Evolutionary conservation across 2,888 invertebrate species (phyloP), one percentile per base, ranked within the genome.

Genomic region (Xylota sylvarum): DNA sequence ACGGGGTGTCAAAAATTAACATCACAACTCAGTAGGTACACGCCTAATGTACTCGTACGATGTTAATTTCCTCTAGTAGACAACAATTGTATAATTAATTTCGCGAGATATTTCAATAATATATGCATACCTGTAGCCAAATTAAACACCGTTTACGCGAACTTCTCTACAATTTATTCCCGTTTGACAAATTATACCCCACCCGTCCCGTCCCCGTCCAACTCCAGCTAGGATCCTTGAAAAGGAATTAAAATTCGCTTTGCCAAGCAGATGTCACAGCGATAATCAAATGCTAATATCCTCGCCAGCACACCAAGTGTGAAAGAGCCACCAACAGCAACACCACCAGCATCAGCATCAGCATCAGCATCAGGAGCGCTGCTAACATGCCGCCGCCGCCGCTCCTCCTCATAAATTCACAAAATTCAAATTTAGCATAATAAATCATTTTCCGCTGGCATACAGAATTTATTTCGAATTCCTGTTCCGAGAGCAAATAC

Each of bases 201-300:
- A 58, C 14, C 23, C 7, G 30, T 40, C 17, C 9, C n/a, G n/a
- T n/a, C 30, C 1, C 9, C 10, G 19, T n/a, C 9, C 56, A 30
- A 65, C 48, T 52, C 46, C 5, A 17, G 46, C 17, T 32, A 14
- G 30, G 52, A 82, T 77, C 82, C 77, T 86, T 77, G 82, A 64
- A 69, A 72, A 73, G 58, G 86, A 86, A 86, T 86, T 86, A 86
- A 86, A 86, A 86, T 82, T 82, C 82, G 86, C 86, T 86, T 86
- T 86, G 77, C 60, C 64, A 82, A 86, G 86, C 86, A 86, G 86
- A 86, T 86, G 86, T 86, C 86, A 86, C 86, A 62, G 69, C 82
- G 82, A 86, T 86, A 86, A 82, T 86, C 86, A 86, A 86, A 86
- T 86, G 86, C 86, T 86, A 86, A 86, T 86, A 78, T 86, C 82